phyloP scores from a whole-genome alignment of 1,140 invertebrate species.

The Panagrolaimus sp. region DNA sequence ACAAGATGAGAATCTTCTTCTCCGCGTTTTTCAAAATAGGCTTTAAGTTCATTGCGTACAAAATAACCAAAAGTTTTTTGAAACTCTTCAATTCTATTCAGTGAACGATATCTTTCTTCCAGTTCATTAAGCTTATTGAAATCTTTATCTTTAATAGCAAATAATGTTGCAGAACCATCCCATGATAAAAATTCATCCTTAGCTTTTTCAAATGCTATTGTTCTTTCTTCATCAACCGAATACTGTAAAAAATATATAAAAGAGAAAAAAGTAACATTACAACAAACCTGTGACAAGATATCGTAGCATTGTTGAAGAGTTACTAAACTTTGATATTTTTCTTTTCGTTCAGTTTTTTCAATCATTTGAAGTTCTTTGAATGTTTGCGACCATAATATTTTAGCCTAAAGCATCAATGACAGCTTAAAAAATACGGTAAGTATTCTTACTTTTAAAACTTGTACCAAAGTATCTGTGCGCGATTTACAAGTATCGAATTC shows the following conservation, averaged over 20 bases:
- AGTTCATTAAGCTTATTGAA: not conserved
- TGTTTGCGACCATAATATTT: not conserved
- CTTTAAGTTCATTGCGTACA: conserved; percentile 1
- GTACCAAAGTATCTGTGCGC: conserved; percentile 3
- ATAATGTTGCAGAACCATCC: not conserved
- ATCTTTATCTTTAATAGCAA: conserved; percentile 8
- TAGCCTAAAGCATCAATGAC: not conserved
- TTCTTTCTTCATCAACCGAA: not conserved
- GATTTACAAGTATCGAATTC: conserved; percentile 15
- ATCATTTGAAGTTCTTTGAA: conserved; percentile 10
- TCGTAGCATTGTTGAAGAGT: conserved; percentile 5
- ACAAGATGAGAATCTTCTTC: not conserved
- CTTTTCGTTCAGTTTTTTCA: conserved; percentile 7
- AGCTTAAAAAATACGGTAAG: too few species aligned
- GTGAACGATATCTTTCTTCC: not conserved
- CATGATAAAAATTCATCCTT: conserved; percentile 13
- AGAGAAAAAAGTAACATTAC: not conserved
- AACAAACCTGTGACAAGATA: conserved; percentile 4
- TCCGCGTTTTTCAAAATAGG: conserved; percentile 5
- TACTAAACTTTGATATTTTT: conserved; percentile 7
- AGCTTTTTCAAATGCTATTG: not conserved
- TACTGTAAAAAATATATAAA: not conserved
- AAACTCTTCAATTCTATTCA: conserved; percentile 4
- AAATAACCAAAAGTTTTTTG: conserved; percentile 3
- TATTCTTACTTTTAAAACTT: conserved; percentile 6